phyloP scores from a whole-genome alignment of 2,113 vertebrate genomes.

The Microcebus tavaratra region DNA sequence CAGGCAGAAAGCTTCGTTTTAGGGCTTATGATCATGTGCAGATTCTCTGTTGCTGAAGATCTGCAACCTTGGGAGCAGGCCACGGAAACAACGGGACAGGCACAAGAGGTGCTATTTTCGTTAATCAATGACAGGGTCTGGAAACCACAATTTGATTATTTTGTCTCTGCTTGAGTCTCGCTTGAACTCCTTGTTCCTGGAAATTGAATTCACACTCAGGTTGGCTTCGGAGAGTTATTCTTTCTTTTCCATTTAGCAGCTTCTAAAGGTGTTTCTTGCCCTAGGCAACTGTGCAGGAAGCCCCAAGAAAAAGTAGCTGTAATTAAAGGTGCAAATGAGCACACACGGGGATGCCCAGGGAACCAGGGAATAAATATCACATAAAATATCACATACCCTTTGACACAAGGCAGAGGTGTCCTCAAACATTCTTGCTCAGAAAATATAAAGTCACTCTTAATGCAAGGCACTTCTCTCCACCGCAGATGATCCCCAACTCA shows the following conservation, averaged over 20 bases:
- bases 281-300: constrained; percentile 56
- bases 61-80: constrained; percentile 41
- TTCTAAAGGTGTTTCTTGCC: constrained; percentile 61
- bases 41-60: constrained; percentile 15
- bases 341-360: not conserved
- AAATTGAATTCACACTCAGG: constrained; percentile 79
- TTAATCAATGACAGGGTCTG: constrained; percentile 60
- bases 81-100: constrained; percentile 52
- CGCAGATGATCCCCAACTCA: not conserved
- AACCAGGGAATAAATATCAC: not conserved
- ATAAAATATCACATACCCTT: not conserved
- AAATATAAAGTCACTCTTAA: constrained; percentile 42
- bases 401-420: not conserved
- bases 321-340: constrained; percentile 74
- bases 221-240: constrained; percentile 67
- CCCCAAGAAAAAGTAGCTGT: constrained; percentile 53
- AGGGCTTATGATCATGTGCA: constrained; percentile 39
- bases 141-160: constrained; percentile 72
- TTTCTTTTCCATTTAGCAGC: constrained; percentile 75
- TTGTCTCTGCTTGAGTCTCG: constrained; percentile 70
- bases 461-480: not conserved
- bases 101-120: constrained; percentile 70
- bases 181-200: constrained; percentile 77
- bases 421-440: constrained; percentile 38
- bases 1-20: constrained; percentile 36